Evolutionary conservation across 2,113 vertebrate species (phyloP).

Genomic region (Elgaria multicarinata): DNA sequence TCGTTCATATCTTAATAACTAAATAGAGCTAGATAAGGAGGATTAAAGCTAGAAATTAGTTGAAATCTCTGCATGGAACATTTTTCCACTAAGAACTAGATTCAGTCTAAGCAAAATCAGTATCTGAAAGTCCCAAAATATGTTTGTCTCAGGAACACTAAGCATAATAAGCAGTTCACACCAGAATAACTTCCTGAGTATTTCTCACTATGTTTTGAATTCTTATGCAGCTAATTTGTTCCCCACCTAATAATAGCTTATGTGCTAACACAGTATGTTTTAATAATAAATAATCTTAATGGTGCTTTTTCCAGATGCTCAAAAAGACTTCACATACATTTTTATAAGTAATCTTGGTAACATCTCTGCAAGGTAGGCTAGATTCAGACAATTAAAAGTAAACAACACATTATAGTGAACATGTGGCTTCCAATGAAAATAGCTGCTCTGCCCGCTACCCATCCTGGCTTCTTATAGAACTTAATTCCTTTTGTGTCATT

Average conservation of each 20-base stretch:
- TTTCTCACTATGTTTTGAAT: neutral
- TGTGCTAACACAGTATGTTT: neutral
- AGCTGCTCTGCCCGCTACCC: neutral
- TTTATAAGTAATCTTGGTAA: neutral
- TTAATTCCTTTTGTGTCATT: neutral
- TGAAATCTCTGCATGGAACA: neutral
- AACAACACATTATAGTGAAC: neutral
- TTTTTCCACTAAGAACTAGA: neutral
- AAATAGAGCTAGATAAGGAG: neutral
- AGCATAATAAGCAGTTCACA: neutral
- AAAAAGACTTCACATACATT: neutral
- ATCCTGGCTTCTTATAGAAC: neutral
- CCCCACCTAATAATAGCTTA: neutral
- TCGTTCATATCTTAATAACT: neutral
- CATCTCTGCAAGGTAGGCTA: neutral
- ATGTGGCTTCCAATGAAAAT: neutral
- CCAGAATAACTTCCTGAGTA: neutral
- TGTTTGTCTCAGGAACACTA: neutral
- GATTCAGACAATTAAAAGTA: neutral
- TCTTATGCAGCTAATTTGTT: neutral
- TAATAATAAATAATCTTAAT: neutral
- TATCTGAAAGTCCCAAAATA: neutral
- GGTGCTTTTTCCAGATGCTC: neutral
- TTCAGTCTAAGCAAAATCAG: neutral
- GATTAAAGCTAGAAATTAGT: neutral